Conservation (phyloP, 2,113 vertebrate genomes). For the Phylloscopus whistleri region DNA sequence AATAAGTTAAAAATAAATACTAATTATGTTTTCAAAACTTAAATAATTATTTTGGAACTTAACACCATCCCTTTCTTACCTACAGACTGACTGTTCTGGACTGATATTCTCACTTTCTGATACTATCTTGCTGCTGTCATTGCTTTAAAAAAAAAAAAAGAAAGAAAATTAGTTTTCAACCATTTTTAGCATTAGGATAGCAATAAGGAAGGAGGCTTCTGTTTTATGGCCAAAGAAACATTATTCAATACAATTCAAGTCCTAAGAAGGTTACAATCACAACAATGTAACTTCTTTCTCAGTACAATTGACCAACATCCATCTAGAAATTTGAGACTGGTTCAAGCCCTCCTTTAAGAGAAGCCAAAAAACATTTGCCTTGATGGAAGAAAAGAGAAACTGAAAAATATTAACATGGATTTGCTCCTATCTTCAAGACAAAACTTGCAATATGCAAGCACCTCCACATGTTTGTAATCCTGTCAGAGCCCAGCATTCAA, state of each 20-base stretch:
- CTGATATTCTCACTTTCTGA: not conserved
- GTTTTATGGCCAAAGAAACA: not conserved
- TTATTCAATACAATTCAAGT: not conserved
- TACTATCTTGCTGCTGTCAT: not conserved
- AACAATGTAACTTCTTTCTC: not conserved
- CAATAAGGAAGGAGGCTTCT: not conserved
- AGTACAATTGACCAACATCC: not conserved
- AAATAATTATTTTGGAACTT: not conserved
- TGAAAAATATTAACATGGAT: not conserved
- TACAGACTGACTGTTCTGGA: not conserved
- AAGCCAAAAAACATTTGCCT: not conserved
- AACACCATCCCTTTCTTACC: not conserved
- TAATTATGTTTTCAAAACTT: not conserved
- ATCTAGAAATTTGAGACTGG: not conserved
- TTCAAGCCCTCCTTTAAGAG: not conserved
- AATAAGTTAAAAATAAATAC: not conserved
- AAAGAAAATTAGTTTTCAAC: not conserved
- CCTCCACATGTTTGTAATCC: not conserved
- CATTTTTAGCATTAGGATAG: not conserved
- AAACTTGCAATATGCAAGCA: not conserved
- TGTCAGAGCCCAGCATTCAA: not conserved
- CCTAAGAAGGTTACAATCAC: not conserved
- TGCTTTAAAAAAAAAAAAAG: not conserved
- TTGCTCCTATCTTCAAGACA: not conserved
- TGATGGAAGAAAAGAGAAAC: not conserved